Percentiles rank a stretch among this genome's conserved stretches.
Conservation (phyloP, 2,888 invertebrate genomes). For the Chirona hameri region DNA sequence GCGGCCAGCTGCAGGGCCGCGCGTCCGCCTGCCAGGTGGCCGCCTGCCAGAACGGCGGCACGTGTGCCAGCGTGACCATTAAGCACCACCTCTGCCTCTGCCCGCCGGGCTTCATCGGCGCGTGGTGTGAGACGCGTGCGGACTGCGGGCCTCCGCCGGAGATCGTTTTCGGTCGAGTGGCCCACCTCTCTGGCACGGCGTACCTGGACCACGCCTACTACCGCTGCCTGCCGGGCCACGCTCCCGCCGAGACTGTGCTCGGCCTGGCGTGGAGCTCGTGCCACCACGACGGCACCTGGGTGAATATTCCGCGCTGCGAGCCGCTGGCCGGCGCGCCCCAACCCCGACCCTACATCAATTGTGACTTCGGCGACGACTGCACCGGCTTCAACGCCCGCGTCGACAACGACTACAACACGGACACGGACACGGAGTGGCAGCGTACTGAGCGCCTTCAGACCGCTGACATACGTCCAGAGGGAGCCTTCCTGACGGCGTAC, state of each 20-base stretch:
- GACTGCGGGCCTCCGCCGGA: background rate
- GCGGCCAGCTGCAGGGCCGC: background rate
- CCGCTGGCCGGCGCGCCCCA: background rate
- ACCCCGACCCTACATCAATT: background rate
- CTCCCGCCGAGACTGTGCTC: background rate
- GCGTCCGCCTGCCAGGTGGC: background rate
- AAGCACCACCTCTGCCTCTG: background rate
- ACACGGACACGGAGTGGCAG: background rate
- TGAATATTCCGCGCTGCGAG: background rate
- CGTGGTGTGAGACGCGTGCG: background rate
- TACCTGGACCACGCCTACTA: background rate
- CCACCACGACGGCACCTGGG: constrained; percentile 5
- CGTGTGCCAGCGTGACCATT: background rate
- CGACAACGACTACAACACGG: background rate
- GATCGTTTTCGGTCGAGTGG: background rate
- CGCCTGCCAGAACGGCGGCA: background rate
- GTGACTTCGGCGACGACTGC: background rate
- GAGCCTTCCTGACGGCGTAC: background rate
- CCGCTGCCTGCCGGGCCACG: background rate
- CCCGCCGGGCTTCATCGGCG: background rate
- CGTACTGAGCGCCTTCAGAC: background rate
- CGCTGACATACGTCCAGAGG: background rate
- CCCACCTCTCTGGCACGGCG: background rate
- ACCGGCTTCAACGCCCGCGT: background rate
- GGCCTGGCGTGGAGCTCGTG: background rate